These are phyloP conservation scores for Diplogasteroides magnus DNA, from an alignment of 1,140 invertebrate genomes.

Conservation along the genomic window DNA sequence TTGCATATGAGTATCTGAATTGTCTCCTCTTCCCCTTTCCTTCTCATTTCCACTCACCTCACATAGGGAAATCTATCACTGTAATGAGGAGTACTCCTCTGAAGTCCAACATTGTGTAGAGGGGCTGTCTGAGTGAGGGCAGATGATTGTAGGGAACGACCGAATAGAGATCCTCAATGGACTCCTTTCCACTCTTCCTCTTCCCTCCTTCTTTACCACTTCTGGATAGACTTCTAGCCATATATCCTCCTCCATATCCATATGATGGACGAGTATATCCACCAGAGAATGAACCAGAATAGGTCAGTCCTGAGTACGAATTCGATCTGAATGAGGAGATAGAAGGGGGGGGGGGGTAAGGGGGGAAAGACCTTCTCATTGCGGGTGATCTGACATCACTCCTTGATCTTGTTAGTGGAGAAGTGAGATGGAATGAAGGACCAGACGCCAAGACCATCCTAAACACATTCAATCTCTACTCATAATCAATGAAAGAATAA, in stretches of 20 bases:
- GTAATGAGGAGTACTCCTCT: slow-evolving; percentile 36
- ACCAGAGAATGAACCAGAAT: slow-evolving; percentile 8
- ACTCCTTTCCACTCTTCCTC: neutral
- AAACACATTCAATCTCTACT: slow-evolving; percentile 25
- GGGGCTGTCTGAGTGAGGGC: slow-evolving; percentile 31
- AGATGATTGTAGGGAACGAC: slow-evolving; percentile 27
- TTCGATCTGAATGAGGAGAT: slow-evolving; percentile 34
- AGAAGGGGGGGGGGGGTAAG: neutral
- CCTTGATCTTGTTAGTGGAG: slow-evolving; percentile 35
- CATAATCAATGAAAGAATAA: too few species aligned
- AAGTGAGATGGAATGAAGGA: slow-evolving; percentile 44
- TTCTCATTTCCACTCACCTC: neutral
- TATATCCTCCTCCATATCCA: slow-evolving; percentile 43
- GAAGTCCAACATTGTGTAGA: slow-evolving; percentile 35
- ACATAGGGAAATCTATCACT: slow-evolving; percentile 22
- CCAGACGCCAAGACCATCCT: slow-evolving; percentile 36
- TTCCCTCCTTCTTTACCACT: slow-evolving; percentile 29
- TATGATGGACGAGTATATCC: slow-evolving; percentile 40
- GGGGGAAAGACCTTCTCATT: slow-evolving; percentile 26
- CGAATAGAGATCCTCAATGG: slow-evolving; percentile 33
- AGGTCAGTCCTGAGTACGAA: slow-evolving; percentile 28
- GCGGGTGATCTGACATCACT: slow-evolving; percentile 31
- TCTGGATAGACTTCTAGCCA: slow-evolving; percentile 41
- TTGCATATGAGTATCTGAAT: slow-evolving; percentile 32
- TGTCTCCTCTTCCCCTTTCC: neutral